phyloP scores from a whole-genome alignment of 2,113 vertebrate genomes.

The Galeopterus variegatus region DNA sequence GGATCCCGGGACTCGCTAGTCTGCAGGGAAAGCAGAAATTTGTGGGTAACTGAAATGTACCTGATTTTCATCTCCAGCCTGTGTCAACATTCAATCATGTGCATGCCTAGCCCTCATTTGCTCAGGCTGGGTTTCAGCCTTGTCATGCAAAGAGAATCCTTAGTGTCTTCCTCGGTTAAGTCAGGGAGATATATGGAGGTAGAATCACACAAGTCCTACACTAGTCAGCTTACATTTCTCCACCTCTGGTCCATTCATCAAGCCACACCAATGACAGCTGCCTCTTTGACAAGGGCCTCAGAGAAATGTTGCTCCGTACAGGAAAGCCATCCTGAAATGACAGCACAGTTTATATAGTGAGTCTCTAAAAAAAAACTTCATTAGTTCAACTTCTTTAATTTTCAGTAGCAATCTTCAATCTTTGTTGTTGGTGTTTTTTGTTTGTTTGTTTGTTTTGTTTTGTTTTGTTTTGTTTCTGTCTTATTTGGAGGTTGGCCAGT shows the following conservation, averaged over 20 bases:
- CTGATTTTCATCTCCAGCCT: background rate
- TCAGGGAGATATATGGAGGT: background rate
- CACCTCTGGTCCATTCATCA: background rate
- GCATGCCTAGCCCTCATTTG: background rate
- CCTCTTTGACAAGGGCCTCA: background rate
- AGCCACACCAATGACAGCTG: fast-evolving
- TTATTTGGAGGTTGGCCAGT: too few relatives aligned
- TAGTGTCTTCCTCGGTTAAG: background rate
- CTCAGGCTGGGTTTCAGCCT: background rate
- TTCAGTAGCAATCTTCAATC: background rate
- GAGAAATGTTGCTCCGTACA: background rate
- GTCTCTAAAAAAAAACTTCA: background rate
- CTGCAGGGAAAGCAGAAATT: background rate
- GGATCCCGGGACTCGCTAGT: background rate
- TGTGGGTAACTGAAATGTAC: background rate
- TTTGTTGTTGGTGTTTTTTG: too few relatives aligned
- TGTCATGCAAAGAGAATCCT: fast-evolving
- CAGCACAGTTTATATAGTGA: too few relatives aligned
- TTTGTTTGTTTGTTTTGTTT: too few relatives aligned
- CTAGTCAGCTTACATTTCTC: background rate
- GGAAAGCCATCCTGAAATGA: background rate
- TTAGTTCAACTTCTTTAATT: background rate
- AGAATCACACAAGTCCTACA: background rate
- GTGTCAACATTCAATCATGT: background rate
- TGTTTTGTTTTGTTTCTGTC: too few relatives aligned